Evolutionary conservation across 2,888 invertebrate genomes (phyloP).

Genomic region (Meteorus colon): DNA sequence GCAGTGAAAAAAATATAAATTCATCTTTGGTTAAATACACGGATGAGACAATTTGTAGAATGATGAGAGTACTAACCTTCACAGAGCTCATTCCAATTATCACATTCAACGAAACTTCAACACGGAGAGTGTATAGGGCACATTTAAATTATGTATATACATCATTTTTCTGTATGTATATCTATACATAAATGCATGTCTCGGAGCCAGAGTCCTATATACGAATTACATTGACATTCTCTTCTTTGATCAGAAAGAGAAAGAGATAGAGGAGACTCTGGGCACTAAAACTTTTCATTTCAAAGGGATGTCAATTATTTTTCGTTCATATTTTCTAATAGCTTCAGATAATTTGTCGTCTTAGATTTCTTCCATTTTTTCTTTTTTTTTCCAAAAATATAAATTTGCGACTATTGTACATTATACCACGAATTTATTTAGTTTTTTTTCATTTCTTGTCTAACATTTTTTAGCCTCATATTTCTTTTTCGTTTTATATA

Average conservation of each 20-base stretch:
- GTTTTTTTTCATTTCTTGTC: conserved; percentile 34
- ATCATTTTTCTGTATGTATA: conserved; percentile 41
- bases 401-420: conserved; percentile 67
- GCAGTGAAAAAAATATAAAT: conserved; percentile 15
- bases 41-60: conserved; percentile 33
- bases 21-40: conserved; percentile 41
- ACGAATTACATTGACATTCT: conserved; percentile 20
- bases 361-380: conserved; percentile 45
- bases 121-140: conserved; percentile 56
- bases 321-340: conserved; percentile 19
- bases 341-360: conserved; percentile 38
- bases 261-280: conserved; percentile 13
- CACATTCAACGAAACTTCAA: conserved; percentile 55
- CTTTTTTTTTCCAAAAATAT: conserved; percentile 68
- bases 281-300: conserved; percentile 24
- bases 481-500: conserved; percentile 19
- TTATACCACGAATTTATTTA: conserved; percentile 48
- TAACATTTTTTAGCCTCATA: conserved; percentile 5
- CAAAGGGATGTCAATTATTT: conserved; percentile 23
- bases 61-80: conserved; percentile 25
- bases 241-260: not conserved
- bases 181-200: conserved; percentile 46
- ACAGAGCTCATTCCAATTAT: conserved; percentile 53
- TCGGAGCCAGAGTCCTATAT: conserved; percentile 19
- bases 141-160: conserved; percentile 51